Base-by-base conservation (phyloP, 1,140 invertebrate species). In the Psix sp. region DNA sequence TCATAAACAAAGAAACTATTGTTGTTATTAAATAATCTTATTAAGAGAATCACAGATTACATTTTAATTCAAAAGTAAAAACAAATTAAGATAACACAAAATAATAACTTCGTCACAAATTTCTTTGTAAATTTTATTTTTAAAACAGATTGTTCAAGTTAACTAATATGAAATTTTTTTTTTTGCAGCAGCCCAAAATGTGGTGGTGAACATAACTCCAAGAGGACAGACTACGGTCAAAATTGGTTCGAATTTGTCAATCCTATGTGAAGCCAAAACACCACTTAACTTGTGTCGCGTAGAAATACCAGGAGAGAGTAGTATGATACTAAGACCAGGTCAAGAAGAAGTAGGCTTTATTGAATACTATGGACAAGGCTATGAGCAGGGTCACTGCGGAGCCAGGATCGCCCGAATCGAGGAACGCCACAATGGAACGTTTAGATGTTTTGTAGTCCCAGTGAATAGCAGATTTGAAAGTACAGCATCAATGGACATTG, bases 381-480 rank as follows among this genome's bases (percentile, higher is more conserved):
- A 90, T 0, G 80, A 89, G 39, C 77, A 79, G 10, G 93, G 93
- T 0, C 88, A 93, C 56, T 94, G 93, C 72, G 93, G 93, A 1
- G 89, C 92, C 3, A 88, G 82, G 11, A 91, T 94, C 33, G 82
- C 88, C 7, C 84, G 84, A 20, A 88, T 93, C 3, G 88, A 87
- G 48, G 90, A 92, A 26, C 86, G 82, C 46, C 88, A 92, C 74
- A 91, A 94, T 79, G 93, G 93, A 1, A 86, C 89, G 36, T 89
- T 93, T 52, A 90, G 89, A 36, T 94, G 93, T 75, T 89, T 86
- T 10, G 72, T 93, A 17, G 89, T 89, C 0, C 85, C 90, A 0
- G 67, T 79, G 29, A 82, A 82, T 11, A 86, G 88, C 3, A 66
- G 78, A 18, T 17, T 40, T 14, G 84, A 86, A 14, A 62, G 45